Percentiles rank a stretch among this genome's conserved stretches.
phyloP scores from a whole-genome alignment of 2,113 vertebrate genomes.

The Trichomycterus rosablanca region DNA sequence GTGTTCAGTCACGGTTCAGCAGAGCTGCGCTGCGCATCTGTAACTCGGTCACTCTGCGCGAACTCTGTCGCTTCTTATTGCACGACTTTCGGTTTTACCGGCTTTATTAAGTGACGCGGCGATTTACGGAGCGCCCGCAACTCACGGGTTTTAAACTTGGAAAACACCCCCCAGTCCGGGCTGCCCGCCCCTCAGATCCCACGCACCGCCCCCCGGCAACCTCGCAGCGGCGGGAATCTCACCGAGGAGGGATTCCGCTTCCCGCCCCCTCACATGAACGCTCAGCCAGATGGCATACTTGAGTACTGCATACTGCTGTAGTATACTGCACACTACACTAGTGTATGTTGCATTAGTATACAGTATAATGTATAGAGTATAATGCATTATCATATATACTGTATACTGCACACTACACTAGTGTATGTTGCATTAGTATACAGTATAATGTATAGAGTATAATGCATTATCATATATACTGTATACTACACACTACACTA shows the following conservation, averaged over 20 bases:
- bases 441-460: too few relatives aligned
- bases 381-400: too few relatives aligned
- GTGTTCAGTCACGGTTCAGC: neutral
- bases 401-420: too few relatives aligned
- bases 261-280: conserved; percentile 45
- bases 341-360: too few relatives aligned
- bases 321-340: too few relatives aligned
- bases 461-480: too few relatives aligned
- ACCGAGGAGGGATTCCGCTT: conserved; percentile 58
- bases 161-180: conserved; percentile 65
- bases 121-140: conserved; percentile 67
- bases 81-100: conserved; percentile 60
- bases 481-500: too few relatives aligned
- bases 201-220: conserved; percentile 73
- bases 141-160: conserved; percentile 88
- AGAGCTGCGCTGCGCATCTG: neutral
- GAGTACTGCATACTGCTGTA: neutral
- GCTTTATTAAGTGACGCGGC: conserved; percentile 78
- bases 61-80: conserved; percentile 21
- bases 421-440: too few relatives aligned
- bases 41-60: conserved; percentile 12
- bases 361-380: too few relatives aligned
- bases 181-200: conserved; percentile 43
- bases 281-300: neutral
- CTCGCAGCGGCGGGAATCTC: conserved; percentile 51